Conservation (phyloP, 2,113 vertebrate species). For the Bucco capensis region DNA sequence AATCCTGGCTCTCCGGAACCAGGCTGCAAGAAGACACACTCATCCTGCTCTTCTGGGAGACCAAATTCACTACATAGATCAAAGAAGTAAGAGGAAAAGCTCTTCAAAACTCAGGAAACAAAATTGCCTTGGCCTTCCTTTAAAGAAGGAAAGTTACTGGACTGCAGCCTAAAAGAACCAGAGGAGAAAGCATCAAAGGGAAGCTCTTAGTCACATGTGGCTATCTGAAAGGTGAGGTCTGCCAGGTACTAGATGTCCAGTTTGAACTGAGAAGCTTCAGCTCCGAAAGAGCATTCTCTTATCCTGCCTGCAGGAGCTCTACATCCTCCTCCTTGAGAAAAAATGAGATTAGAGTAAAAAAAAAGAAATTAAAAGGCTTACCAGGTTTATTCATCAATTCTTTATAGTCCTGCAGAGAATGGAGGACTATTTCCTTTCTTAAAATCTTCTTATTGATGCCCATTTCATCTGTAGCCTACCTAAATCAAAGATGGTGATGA, state of each 20-base stretch:
- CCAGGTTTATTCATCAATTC: background rate
- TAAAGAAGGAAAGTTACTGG: constrained; percentile 68
- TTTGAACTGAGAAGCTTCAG: background rate
- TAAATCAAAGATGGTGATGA: background rate
- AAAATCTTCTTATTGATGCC: background rate
- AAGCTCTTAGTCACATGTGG: background rate
- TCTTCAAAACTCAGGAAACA: constrained; percentile 66
- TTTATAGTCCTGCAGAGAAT: background rate
- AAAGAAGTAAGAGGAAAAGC: constrained; percentile 63
- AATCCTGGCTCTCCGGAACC: constrained; percentile 4
- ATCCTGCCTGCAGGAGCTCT: background rate
- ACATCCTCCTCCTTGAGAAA: background rate
- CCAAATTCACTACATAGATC: constrained; percentile 62
- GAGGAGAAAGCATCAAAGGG: constrained; percentile 50
- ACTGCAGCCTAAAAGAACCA: constrained; percentile 51
- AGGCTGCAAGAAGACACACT: constrained; percentile 15
- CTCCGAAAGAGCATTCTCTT: background rate
- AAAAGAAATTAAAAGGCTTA: background rate
- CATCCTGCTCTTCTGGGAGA: constrained; percentile 56
- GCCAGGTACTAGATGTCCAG: constrained; percentile 28
- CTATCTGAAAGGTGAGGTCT: constrained; percentile 46
- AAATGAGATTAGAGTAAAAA: background rate
- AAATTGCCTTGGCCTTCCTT: constrained; percentile 54
- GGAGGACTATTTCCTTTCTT: background rate
- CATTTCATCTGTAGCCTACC: background rate